These are phyloP conservation scores for Drosophila repleta DNA, from an alignment of 1,140 invertebrate species.

Conservation along the genomic window DNA sequence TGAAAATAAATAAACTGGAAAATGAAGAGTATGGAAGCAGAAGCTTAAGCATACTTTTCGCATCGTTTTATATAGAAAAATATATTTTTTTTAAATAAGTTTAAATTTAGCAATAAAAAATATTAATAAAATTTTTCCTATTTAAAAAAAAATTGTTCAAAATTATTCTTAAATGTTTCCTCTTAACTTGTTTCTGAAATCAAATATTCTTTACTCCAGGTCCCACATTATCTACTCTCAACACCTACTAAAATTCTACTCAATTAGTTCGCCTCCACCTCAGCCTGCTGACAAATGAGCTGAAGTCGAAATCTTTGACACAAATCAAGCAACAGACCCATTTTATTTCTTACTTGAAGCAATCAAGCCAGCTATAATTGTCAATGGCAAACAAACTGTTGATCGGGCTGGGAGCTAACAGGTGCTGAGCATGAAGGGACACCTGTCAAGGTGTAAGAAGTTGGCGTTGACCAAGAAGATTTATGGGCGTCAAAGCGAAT, in stretches of 20 bases:
- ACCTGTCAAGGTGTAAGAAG: conserved; percentile 62
- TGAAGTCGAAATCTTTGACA: conserved; percentile 42
- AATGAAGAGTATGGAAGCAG: too few species aligned
- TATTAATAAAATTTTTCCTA: too few species aligned
- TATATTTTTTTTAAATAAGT: too few species aligned
- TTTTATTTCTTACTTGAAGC: conserved; percentile 42
- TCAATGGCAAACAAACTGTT: conserved; percentile 76
- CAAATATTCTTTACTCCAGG: neutral
- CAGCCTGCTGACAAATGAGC: neutral
- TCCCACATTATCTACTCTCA: neutral
- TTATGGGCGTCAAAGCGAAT: conserved; percentile 75
- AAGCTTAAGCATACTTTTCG: too few species aligned
- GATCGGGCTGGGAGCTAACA: conserved; percentile 61
- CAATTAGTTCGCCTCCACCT: conserved; percentile 2
- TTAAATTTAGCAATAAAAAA: too few species aligned
- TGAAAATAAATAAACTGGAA: too few species aligned
- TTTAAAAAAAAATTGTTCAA: too few species aligned
- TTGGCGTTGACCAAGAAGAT: conserved; percentile 51
- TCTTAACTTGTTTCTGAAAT: too few species aligned
- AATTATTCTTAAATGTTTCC: too few species aligned
- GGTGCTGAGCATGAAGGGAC: conserved; percentile 26
- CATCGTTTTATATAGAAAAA: too few species aligned
- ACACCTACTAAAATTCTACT: neutral
- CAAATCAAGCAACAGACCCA: conserved; percentile 44
- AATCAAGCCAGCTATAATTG: conserved; percentile 60